These are phyloP conservation scores for Anolis sagrei DNA, from an alignment of 2,113 vertebrate species.

Conservation along the genomic window DNA sequence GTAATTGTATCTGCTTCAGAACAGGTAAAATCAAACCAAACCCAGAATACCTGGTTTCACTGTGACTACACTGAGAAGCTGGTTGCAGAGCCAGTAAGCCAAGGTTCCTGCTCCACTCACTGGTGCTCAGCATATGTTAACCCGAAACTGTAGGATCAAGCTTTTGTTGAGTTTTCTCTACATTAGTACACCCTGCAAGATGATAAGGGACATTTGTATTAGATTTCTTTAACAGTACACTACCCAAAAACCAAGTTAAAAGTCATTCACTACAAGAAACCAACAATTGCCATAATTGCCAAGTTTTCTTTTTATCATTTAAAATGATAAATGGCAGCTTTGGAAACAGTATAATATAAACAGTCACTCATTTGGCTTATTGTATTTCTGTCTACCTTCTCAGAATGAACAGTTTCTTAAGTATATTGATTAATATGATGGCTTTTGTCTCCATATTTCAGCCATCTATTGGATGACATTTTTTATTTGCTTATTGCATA, in stretches of 20 bases:
- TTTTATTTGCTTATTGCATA: background rate
- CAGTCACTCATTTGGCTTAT: slow-evolving; percentile 3
- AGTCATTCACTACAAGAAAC: background rate
- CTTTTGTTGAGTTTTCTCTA: slow-evolving; percentile 1
- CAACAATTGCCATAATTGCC: background rate
- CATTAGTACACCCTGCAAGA: no score
- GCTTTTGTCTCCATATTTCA: background rate
- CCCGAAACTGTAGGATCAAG: slow-evolving; percentile 7
- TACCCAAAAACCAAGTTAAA: background rate
- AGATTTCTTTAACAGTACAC: no score
- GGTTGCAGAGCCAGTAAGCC: slow-evolving; percentile 13
- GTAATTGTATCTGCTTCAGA: background rate
- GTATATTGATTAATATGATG: background rate
- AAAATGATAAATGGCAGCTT: slow-evolving; percentile 53
- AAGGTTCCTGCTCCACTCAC: background rate
- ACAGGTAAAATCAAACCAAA: background rate
- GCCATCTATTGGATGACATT: background rate
- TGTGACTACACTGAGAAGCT: background rate
- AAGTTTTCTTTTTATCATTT: slow-evolving; percentile 52
- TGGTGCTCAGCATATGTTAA: background rate
- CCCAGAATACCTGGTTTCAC: background rate
- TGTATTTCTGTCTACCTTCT: slow-evolving; percentile 36
- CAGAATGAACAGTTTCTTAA: background rate
- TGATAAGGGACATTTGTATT: no score
- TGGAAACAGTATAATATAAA: slow-evolving; percentile 21